A percentile compares a stretch with the other conserved stretches of the same genome.
These are phyloP conservation scores for Troglohyphantes excavatus DNA, from an alignment of 2,888 invertebrate genomes.

Conservation along the genomic window DNA sequence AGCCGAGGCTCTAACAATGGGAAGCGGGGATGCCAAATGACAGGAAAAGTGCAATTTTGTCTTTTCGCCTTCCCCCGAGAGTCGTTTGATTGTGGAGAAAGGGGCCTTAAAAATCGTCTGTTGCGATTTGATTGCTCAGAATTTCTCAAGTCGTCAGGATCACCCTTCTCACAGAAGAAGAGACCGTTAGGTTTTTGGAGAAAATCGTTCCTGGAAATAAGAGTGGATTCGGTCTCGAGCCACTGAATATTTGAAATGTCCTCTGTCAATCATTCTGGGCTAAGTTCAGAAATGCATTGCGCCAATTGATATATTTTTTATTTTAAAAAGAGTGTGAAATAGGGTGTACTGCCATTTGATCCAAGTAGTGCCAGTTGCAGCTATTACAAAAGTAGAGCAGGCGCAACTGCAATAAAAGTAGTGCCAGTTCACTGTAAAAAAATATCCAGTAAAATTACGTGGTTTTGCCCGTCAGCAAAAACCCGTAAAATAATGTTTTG, in stretches of 20 bases:
- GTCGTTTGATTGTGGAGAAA: neutral
- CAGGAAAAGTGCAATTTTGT: conserved; percentile 76
- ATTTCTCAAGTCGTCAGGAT: neutral
- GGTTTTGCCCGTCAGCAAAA: no score
- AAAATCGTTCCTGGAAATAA: neutral
- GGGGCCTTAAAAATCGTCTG: conserved; percentile 8
- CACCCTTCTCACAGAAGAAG: neutral
- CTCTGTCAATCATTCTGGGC: no score
- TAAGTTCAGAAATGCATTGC: no score
- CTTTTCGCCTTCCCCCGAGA: conserved; percentile 16
- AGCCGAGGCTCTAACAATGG: conserved; percentile 53
- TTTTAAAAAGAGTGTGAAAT: no score
- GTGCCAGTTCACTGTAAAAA: no score
- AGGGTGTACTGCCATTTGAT: no score
- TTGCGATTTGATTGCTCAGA: neutral
- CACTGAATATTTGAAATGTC: neutral
- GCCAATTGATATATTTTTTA: no score
- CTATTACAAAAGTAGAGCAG: no score
- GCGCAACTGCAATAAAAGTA: no score
- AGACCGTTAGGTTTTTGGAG: neutral
- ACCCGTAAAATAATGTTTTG: no score
- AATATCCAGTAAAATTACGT: no score
- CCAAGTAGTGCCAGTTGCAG: no score
- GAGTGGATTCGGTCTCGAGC: neutral
- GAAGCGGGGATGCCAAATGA: conserved; percentile 75